Percentiles rank a stretch among this genome's conserved stretches.
Conservation (phyloP, 1,140 invertebrate species). For the Vollenhovia emeryi region DNA sequence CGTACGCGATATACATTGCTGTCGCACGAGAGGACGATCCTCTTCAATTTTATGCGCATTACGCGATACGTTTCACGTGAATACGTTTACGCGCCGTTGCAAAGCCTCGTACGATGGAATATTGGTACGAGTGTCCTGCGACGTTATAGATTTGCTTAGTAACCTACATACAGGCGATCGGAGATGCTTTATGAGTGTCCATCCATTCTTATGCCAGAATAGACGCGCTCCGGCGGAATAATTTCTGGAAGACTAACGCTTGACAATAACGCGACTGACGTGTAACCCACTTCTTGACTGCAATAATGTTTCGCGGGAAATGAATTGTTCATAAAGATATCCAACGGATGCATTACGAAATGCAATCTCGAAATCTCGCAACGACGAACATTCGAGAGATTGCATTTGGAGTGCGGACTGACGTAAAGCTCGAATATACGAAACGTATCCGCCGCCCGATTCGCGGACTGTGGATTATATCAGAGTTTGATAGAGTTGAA, state of each 20-base stretch:
- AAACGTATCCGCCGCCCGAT: neutral
- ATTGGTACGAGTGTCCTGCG: neutral
- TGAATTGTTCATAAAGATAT: conserved; percentile 1
- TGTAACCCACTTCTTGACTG: neutral
- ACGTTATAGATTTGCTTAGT: conserved; percentile 3
- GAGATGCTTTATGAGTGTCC: neutral
- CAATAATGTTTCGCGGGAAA: conserved; percentile 4
- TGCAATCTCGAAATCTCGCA: conserved; percentile 36
- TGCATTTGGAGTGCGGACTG: neutral
- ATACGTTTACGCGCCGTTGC: conserved; percentile 4
- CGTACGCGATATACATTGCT: neutral
- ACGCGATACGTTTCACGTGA: neutral
- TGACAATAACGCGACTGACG: neutral
- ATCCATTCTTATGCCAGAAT: neutral
- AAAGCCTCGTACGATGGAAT: neutral
- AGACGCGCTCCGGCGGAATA: neutral
- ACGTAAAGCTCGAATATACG: conserved; percentile 28
- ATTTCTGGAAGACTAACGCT: neutral
- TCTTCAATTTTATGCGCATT: neutral
- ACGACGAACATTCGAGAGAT: conserved; percentile 14
- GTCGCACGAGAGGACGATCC: neutral
- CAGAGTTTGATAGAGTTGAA: conserved; percentile 37
- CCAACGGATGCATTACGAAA: conserved; percentile 15
- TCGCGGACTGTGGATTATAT: neutral
- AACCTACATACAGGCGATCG: neutral